A percentile compares a stretch with the other conserved stretches of the same genome.
These are phyloP conservation scores for Gallinago media DNA, from an alignment of 2,113 vertebrate species.

Conservation along the genomic window DNA sequence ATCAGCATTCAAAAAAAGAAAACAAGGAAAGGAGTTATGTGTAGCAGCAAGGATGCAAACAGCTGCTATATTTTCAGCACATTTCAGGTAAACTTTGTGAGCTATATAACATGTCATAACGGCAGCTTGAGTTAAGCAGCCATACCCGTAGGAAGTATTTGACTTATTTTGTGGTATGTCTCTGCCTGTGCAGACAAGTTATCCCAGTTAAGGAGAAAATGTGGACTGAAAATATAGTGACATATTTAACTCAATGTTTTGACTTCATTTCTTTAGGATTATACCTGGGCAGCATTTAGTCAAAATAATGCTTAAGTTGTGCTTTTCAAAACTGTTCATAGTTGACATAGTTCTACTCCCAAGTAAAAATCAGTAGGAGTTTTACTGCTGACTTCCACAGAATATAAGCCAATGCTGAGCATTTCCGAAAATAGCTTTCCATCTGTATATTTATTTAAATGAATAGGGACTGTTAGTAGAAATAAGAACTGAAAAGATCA, in stretches of 20 bases:
- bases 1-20: background rate
- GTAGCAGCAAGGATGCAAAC: background rate
- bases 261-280: background rate
- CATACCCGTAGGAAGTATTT: background rate
- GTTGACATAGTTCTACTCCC: background rate
- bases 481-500: constrained; percentile 29
- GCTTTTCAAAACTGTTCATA: constrained; percentile 18
- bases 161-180: background rate
- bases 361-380: constrained; percentile 40
- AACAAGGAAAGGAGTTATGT: background rate
- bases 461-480: background rate
- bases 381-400: constrained; percentile 29
- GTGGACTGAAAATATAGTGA: background rate
- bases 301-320: background rate
- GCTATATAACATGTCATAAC: background rate
- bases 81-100: background rate
- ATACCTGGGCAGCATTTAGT: background rate
- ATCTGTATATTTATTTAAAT: constrained; percentile 38
- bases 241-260: background rate
- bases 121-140: background rate
- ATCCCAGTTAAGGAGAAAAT: background rate
- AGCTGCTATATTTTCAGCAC: background rate
- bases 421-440: constrained; percentile 56
- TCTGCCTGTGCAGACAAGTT: background rate
- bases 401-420: constrained; percentile 14